Percentiles rank a stretch among this genome's conserved stretches.
Evolutionary conservation across 2,888 invertebrate genomes (phyloP).

Genomic region (Drosophila quinaria): DNA sequence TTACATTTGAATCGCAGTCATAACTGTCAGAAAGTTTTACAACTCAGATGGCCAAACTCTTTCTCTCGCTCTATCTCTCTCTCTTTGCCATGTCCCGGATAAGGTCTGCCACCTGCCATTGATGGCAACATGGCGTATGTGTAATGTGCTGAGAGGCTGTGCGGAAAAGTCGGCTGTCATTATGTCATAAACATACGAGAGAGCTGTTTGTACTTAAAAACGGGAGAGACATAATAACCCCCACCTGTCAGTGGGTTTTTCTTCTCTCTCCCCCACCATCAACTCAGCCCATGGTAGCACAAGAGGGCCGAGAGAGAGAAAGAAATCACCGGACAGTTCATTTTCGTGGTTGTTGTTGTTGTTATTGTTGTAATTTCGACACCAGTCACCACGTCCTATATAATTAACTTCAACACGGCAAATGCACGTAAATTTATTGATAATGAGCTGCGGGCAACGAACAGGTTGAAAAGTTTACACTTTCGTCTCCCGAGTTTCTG

Average conservation of each 20-base stretch:
- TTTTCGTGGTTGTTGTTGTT: background rate
- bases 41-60: slow-evolving; percentile 18
- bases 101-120: slow-evolving; percentile 26
- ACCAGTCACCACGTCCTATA: slow-evolving; percentile 3
- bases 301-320: background rate
- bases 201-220: slow-evolving; percentile 60
- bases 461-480: slow-evolving; percentile 3
- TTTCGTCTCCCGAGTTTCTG: background rate
- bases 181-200: slow-evolving; percentile 75
- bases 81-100: background rate
- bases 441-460: background rate
- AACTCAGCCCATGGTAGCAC: background rate
- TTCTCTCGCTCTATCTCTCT: background rate
- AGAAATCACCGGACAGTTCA: slow-evolving; percentile 31
- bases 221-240: slow-evolving; percentile 49
- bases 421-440: slow-evolving; percentile 5
- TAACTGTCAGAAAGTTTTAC: slow-evolving; percentile 72
- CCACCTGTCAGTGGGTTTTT: slow-evolving; percentile 37
- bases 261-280: background rate
- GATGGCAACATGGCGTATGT: slow-evolving; percentile 51
- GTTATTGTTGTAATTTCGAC: slow-evolving; percentile 7
- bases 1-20: slow-evolving; percentile 81
- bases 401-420: slow-evolving; percentile 10
- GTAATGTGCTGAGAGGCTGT: slow-evolving; percentile 34
- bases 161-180: slow-evolving; percentile 70